These are phyloP conservation scores for Drosophila kanekoi DNA, from an alignment of 2,888 invertebrate species.

Conservation along the genomic window DNA sequence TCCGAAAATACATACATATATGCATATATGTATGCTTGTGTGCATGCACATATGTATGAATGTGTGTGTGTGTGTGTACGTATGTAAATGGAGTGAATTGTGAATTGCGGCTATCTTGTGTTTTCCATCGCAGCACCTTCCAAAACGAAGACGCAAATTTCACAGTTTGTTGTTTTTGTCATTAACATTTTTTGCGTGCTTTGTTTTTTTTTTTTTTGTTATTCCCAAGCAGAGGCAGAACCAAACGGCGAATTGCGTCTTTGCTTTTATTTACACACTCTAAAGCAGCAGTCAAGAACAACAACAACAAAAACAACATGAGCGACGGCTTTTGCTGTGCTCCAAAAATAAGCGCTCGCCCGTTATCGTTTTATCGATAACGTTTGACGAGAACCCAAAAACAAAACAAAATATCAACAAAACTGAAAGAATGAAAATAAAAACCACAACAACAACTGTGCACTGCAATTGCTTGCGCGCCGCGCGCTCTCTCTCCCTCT, in stretches of 20 bases:
- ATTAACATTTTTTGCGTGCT: constrained; percentile 44
- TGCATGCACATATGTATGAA: neutral
- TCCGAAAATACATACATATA: constrained; percentile 6
- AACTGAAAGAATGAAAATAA: constrained; percentile 27
- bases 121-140: constrained; percentile 30
- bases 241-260: constrained; percentile 64
- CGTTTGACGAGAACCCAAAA: constrained; percentile 38
- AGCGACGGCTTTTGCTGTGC: constrained; percentile 36
- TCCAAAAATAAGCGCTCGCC: constrained; percentile 64
- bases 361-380: constrained; percentile 75
- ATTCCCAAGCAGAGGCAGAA: constrained; percentile 33
- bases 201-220: constrained; percentile 33
- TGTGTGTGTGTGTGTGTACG: neutral
- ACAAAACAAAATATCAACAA: constrained; percentile 38
- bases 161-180: constrained; percentile 32
- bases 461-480: constrained; percentile 11
- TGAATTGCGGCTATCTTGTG: constrained; percentile 3
- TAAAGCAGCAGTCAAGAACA: constrained; percentile 26
- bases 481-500: neutral
- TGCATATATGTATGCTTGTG: neutral
- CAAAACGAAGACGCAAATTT: constrained; percentile 36
- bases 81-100: neutral
- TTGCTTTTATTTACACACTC: constrained; percentile 58
- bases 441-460: constrained; percentile 26
- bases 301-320: constrained; percentile 34